Percentiles rank a stretch among this genome's conserved stretches.
These are phyloP conservation scores for Lophius americanus DNA, from an alignment of 2,797 vertebrate genomes.

Conservation along the genomic window DNA sequence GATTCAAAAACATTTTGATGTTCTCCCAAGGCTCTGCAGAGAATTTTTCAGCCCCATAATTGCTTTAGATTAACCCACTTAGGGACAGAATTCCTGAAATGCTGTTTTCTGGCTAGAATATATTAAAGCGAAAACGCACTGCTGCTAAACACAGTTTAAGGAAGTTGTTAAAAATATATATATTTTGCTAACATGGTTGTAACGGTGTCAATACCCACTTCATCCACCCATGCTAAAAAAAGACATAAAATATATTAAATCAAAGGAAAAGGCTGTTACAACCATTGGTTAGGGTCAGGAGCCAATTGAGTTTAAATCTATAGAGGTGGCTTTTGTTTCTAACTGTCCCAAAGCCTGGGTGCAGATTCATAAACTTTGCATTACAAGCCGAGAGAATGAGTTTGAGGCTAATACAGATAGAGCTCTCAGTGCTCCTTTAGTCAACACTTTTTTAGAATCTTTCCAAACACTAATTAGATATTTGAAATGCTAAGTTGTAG, in stretches of 20 bases:
- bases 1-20: constrained; percentile 60
- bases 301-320: constrained; percentile 14
- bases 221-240: not conserved
- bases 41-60: constrained; percentile 58
- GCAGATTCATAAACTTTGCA: constrained; percentile 22
- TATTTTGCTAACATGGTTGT: too few species aligned
- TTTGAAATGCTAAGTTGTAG: constrained; percentile 27
- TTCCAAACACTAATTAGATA: constrained; percentile 23
- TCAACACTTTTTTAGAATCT: constrained; percentile 27
- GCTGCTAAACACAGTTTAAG: constrained; percentile 18
- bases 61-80: constrained; percentile 73
- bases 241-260: constrained; percentile 6
- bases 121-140: constrained; percentile 15
- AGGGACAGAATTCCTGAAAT: constrained; percentile 59
- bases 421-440: constrained; percentile 15
- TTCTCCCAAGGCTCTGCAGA: constrained; percentile 57
- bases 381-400: constrained; percentile 1
- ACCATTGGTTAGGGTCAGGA: constrained; percentile 18
- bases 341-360: constrained; percentile 36
- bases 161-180: constrained; percentile 3
- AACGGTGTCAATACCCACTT: too few species aligned
- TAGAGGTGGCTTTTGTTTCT: constrained; percentile 8
- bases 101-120: constrained; percentile 32
- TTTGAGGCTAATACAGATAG: constrained; percentile 17
- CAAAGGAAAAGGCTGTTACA: constrained; percentile 16